A percentile compares a stretch with the other conserved stretches of the same genome.
phyloP scores from a whole-genome alignment of 2,888 invertebrate genomes.

The Xylocampa areola region DNA sequence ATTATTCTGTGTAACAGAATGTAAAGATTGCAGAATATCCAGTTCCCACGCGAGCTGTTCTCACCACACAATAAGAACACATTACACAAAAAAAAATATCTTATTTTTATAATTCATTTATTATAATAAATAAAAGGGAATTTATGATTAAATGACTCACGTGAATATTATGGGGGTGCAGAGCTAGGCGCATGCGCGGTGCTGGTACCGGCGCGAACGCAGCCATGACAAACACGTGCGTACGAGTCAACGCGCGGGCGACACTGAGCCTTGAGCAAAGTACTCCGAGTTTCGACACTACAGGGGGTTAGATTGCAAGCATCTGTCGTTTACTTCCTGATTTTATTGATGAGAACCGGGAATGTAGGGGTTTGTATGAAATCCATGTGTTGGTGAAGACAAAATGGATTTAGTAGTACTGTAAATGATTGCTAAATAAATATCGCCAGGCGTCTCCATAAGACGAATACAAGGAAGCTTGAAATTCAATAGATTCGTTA shows the following conservation, averaged over 20 bases:
- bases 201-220: slow-evolving; percentile 75
- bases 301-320: slow-evolving; percentile 51
- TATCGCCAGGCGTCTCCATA: too few relatives aligned
- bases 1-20: slow-evolving; percentile 75
- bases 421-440: too few relatives aligned
- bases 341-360: slow-evolving; percentile 43
- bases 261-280: slow-evolving; percentile 48
- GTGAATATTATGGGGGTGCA: slow-evolving; percentile 85
- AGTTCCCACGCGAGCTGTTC: slow-evolving; percentile 74
- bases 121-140: slow-evolving; percentile 7
- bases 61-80: slow-evolving; percentile 50
- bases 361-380: slow-evolving; percentile 24
- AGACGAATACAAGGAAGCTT: too few relatives aligned
- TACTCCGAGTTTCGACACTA: slow-evolving; percentile 28
- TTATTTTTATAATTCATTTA: slow-evolving; percentile 23
- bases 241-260: slow-evolving; percentile 61
- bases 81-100: slow-evolving; percentile 34
- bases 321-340: slow-evolving; percentile 59
- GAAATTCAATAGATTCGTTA: too few relatives aligned
- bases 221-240: slow-evolving; percentile 75
- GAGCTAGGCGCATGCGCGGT: slow-evolving; percentile 81
- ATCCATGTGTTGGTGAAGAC: slow-evolving; percentile 17
- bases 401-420: background rate
- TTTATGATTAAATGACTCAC: slow-evolving; percentile 69
- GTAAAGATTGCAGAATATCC: slow-evolving; percentile 82